A percentile compares a stretch with the other conserved stretches of the same genome.
These are phyloP conservation scores for Tineola bisselliella DNA, from an alignment of 2,888 invertebrate species.

Conservation along the genomic window DNA sequence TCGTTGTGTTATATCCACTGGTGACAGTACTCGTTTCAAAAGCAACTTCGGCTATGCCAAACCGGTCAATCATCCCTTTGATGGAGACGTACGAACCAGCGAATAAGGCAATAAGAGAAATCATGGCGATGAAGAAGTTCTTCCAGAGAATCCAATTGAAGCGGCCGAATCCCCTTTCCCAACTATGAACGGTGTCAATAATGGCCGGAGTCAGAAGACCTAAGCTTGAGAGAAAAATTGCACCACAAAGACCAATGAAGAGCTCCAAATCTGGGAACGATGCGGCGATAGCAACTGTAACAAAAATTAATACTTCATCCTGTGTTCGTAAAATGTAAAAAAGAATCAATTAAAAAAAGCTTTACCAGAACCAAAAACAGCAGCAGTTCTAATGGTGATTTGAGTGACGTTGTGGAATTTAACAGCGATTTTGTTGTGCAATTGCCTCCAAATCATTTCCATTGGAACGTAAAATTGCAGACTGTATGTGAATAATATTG, in stretches of 20 bases:
- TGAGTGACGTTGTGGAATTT: constrained; percentile 65
- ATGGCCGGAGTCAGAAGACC: constrained; percentile 81
- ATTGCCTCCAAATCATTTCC: constrained; percentile 85
- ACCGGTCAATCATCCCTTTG: constrained; percentile 40
- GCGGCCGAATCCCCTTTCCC: constrained; percentile 72
- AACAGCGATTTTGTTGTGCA: constrained; percentile 62
- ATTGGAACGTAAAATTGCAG: constrained; percentile 94
- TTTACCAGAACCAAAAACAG: constrained; percentile 59
- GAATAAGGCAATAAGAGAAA: constrained; percentile 47
- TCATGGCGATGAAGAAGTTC: constrained; percentile 60
- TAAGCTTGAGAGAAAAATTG: constrained; percentile 75
- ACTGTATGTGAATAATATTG: constrained; percentile 90
- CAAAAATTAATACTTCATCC: too few relatives aligned
- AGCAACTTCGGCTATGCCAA: constrained; percentile 15
- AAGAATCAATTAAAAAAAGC: too few relatives aligned
- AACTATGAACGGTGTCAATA: constrained; percentile 76
- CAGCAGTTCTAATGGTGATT: constrained; percentile 54
- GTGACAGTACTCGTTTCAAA: background rate
- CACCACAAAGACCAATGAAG: constrained; percentile 88
- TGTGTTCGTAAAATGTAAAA: too few relatives aligned
- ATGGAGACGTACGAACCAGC: constrained; percentile 53
- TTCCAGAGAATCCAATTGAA: constrained; percentile 77
- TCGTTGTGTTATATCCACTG: constrained; percentile 3
- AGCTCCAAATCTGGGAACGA: constrained; percentile 85
- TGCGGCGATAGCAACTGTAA: constrained; percentile 77